These are phyloP conservation scores for Parnassius mnemosyne DNA, from an alignment of 2,888 invertebrate genomes.

Conservation along the genomic window DNA sequence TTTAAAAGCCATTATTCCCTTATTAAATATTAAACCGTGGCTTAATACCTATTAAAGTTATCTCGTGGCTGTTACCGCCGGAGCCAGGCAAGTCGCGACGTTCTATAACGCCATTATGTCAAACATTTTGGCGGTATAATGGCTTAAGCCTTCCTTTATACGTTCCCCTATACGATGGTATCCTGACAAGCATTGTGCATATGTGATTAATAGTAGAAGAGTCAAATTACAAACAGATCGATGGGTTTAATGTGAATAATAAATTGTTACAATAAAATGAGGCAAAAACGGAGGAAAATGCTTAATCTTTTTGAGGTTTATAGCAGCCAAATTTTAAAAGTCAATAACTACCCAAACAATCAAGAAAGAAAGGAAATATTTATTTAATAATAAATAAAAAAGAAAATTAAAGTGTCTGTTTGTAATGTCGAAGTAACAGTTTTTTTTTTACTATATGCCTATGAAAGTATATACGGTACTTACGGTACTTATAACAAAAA, in stretches of 20 bases:
- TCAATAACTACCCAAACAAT: no score
- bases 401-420: no score
- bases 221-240: slow-evolving; percentile 64
- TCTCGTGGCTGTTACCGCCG: slow-evolving; percentile 14
- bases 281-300: no score
- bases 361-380: no score
- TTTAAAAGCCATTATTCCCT: slow-evolving; percentile 15
- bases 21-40: slow-evolving; percentile 22
- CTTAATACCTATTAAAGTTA: slow-evolving; percentile 23
- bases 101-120: slow-evolving; percentile 46
- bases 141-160: slow-evolving; percentile 64
- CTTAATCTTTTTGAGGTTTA: no score
- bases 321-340: no score
- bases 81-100: slow-evolving; percentile 28
- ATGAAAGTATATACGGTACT: no score
- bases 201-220: slow-evolving; percentile 67
- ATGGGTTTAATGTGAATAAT: slow-evolving; percentile 27
- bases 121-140: slow-evolving; percentile 61
- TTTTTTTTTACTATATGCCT: no score
- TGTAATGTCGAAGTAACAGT: no score
- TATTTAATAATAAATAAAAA: no score
- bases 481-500: no score
- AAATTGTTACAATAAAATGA: no score
- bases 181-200: slow-evolving; percentile 69
- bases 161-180: slow-evolving; percentile 45